These are phyloP conservation scores for Herminia tarsipennalis DNA, from an alignment of 2,888 invertebrate species.

Conservation along the genomic window DNA sequence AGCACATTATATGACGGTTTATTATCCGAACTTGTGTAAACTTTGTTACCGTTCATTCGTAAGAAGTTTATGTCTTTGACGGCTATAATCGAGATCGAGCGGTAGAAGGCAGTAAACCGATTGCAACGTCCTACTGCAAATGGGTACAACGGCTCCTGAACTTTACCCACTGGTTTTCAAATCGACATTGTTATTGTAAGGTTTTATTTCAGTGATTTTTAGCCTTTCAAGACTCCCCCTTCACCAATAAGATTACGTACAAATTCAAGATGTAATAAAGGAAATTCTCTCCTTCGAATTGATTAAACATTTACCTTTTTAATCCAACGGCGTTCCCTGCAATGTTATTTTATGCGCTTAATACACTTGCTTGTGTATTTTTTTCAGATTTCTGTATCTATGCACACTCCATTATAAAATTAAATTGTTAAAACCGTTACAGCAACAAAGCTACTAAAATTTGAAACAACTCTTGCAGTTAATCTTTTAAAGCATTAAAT, in stretches of 20 bases:
- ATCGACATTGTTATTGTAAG: constrained; percentile 35
- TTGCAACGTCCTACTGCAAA: constrained; percentile 38
- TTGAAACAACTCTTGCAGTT: background rate
- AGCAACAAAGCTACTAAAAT: too few species aligned
- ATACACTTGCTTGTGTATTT: too few species aligned
- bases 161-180: constrained; percentile 43
- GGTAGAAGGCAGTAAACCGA: constrained; percentile 46
- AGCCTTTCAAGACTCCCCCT: constrained; percentile 32
- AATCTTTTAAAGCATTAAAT: constrained; percentile 7
- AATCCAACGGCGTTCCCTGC: constrained; percentile 8
- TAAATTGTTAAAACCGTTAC: too few species aligned
- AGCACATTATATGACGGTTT: constrained; percentile 43
- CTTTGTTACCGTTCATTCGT: constrained; percentile 56
- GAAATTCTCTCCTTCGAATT: constrained; percentile 25
- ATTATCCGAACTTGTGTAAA: constrained; percentile 46
- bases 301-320: constrained; percentile 31
- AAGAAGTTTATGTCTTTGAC: constrained; percentile 54
- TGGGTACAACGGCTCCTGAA: constrained; percentile 25
- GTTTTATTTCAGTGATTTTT: constrained; percentile 41
- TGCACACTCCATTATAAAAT: too few species aligned
- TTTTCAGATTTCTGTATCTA: too few species aligned
- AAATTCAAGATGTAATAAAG: constrained; percentile 14
- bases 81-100: constrained; percentile 55
- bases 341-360: constrained; percentile 7
- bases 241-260: constrained; percentile 33